These are phyloP conservation scores for Trachelus tabidus DNA, from an alignment of 2,888 invertebrate species.

Conservation along the genomic window DNA sequence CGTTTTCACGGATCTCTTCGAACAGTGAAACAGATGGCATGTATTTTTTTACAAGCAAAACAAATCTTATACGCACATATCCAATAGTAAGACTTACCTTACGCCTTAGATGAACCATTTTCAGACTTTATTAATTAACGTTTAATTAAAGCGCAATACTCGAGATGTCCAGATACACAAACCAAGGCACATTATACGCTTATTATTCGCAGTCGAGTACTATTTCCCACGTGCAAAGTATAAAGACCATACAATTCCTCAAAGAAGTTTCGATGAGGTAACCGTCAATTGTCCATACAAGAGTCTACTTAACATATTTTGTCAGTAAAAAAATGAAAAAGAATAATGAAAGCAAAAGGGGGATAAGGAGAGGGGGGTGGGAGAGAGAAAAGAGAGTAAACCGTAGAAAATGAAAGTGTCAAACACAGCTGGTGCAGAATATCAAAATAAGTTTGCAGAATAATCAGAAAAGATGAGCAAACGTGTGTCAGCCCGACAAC, in stretches of 20 bases:
- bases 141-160: constrained; percentile 7
- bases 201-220: neutral
- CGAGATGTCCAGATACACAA: neutral
- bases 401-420: constrained; percentile 3
- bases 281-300: neutral
- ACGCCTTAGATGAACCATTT: constrained; percentile 52
- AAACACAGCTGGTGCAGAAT: constrained; percentile 11
- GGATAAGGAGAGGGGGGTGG: neutral
- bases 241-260: neutral
- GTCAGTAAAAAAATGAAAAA: neutral
- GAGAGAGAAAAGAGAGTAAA: neutral
- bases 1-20: neutral
- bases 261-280: neutral
- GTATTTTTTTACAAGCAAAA: neutral
- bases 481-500: constrained; percentile 20
- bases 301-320: neutral
- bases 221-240: neutral
- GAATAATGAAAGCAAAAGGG: neutral
- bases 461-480: neutral
- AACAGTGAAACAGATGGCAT: neutral
- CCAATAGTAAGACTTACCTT: constrained; percentile 42
- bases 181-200: constrained; percentile 27
- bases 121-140: neutral
- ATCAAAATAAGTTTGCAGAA: neutral
- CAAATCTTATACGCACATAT: neutral